Evolutionary conservation across 2,888 invertebrate genomes (phyloP).

Genomic region (Saturnia pavonia): DNA sequence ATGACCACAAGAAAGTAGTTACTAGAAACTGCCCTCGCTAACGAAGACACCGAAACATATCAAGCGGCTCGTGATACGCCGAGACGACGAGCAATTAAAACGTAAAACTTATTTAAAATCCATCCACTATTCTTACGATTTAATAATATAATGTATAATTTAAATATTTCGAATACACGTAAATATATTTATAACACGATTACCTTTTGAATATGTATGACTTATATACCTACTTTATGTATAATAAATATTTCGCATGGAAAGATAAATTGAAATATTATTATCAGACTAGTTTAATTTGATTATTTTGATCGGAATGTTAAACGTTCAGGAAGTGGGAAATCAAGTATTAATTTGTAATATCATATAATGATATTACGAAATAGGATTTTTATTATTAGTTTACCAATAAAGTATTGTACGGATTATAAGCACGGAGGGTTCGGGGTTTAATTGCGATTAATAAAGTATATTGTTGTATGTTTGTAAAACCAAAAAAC

Average conservation of each 20-base stretch:
- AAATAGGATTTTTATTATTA: not conserved
- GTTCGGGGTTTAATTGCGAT: no score
- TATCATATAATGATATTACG: not conserved
- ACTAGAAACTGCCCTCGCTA: no score
- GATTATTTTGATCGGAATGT: not conserved
- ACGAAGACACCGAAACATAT: no score
- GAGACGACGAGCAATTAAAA: no score
- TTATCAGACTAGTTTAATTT: slow-evolving; percentile 6
- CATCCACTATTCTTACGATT: not conserved
- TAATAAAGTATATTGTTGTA: no score
- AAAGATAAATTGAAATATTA: not conserved
- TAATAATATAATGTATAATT: not conserved
- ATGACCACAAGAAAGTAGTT: no score
- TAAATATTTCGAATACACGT: not conserved
- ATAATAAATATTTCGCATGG: not conserved
- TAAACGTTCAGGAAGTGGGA: slow-evolving; percentile 1
- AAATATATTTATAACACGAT: not conserved
- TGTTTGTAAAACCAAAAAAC: no score
- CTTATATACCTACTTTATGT: not conserved
- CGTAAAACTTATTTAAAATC: not conserved
- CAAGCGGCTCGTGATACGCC: no score
- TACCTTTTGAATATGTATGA: not conserved
- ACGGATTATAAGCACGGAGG: no score
- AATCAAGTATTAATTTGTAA: not conserved
- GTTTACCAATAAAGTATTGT: not conserved